A percentile compares a stretch with the other conserved stretches of the same genome.
Conservation (phyloP, 30 jellyfish, hydroid and myxozoan species). For the Sanderia malayensis region DNA sequence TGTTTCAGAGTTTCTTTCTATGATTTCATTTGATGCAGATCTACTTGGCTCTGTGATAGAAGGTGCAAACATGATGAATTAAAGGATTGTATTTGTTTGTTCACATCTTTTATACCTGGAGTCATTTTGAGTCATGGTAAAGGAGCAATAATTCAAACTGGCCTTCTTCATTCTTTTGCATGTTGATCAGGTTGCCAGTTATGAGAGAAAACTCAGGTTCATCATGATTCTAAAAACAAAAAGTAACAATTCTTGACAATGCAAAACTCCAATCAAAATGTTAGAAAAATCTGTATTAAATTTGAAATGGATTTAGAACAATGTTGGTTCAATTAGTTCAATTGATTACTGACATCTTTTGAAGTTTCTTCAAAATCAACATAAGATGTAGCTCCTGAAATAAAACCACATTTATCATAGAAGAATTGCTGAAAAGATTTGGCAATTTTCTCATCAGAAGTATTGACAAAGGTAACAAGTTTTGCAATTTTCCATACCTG, state of each 20-base stretch:
- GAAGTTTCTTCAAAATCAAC: constrained; percentile 35
- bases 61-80: neutral
- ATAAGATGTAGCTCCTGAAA: constrained; percentile 45
- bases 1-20: constrained; percentile 26
- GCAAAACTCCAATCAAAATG: no score
- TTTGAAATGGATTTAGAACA: no score
- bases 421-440: no score
- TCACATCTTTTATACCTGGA: no score
- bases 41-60: neutral
- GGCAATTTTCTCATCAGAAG: no score
- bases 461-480: no score
- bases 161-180: constrained; percentile 4
- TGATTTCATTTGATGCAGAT: constrained; percentile 11
- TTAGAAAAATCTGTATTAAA: no score
- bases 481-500: constrained; percentile 61
- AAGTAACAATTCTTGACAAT: no score
- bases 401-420: no score
- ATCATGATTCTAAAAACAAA: neutral
- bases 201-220: constrained; percentile 93
- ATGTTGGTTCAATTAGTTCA: neutral
- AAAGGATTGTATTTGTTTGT: no score
- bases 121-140: no score
- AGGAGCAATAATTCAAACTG: no score
- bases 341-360: neutral
- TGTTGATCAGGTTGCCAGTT: constrained; percentile 65